Percentiles rank a stretch among this genome's conserved stretches.
These are phyloP conservation scores for Axis porcinus DNA, from an alignment of 2,113 vertebrate species.

Conservation along the genomic window DNA sequence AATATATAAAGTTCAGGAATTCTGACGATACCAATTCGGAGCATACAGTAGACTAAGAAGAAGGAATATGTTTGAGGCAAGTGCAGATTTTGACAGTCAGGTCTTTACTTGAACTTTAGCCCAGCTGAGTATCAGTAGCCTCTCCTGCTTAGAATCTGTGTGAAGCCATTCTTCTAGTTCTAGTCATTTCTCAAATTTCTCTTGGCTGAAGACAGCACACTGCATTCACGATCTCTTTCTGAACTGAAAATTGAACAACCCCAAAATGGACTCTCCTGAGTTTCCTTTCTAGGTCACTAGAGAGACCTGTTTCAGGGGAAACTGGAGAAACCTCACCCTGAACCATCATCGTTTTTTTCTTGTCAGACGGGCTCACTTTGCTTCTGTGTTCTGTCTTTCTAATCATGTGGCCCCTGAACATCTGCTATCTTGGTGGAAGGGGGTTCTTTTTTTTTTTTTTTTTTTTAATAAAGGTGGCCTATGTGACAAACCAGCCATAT, in stretches of 20 bases:
- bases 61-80: not conserved
- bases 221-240: not conserved
- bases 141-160: not conserved
- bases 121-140: not conserved
- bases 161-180: not conserved
- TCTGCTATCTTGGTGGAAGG: not conserved
- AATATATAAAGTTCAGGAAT: not conserved
- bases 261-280: not conserved
- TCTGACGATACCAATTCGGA: not conserved
- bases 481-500: not conserved
- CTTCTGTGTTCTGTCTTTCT: not conserved
- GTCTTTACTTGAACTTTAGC: not conserved
- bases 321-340: not conserved
- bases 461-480: not conserved
- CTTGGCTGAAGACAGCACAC: not conserved
- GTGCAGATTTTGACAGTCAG: not conserved
- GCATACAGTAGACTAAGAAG: not conserved
- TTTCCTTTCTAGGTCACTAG: not conserved
- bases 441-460: not conserved
- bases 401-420: not conserved
- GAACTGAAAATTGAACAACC: not conserved
- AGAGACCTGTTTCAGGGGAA: not conserved
- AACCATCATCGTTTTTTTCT: not conserved
- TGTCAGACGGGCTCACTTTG: not conserved
- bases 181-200: not conserved